A percentile compares a stretch with the other conserved stretches of the same genome.
Evolutionary conservation across 1,140 invertebrate species (phyloP).

Genomic region (Trichomalopsis sarcophagae): DNA sequence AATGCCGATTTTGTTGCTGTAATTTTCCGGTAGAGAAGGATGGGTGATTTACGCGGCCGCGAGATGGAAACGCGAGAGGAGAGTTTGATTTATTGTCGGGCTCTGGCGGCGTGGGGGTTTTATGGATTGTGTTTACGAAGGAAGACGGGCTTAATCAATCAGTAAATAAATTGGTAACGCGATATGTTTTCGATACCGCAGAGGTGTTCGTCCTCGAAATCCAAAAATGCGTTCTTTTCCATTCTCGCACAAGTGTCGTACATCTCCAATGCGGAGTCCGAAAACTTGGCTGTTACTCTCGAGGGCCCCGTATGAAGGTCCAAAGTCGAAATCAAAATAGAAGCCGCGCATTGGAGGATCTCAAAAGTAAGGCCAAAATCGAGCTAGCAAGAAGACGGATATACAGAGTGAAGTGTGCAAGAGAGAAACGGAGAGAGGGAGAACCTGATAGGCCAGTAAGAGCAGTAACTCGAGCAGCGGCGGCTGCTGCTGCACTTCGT

Average conservation of each 20-base stretch:
- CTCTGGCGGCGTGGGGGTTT: not conserved
- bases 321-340: not conserved
- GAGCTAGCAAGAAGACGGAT: not conserved
- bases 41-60: conserved; percentile 8
- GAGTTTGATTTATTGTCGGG: conserved; percentile 7
- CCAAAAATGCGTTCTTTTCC: too few relatives aligned
- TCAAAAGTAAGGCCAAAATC: not conserved
- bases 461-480: not conserved
- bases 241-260: not conserved
- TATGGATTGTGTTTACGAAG: not conserved
- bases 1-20: conserved; percentile 17
- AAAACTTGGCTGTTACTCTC: conserved; percentile 4
- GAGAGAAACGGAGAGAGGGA: not conserved
- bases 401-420: not conserved
- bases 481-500: not conserved
- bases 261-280: not conserved
- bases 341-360: not conserved
- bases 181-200: too few relatives aligned
- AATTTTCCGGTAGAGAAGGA: not conserved
- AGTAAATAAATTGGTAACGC: too few relatives aligned
- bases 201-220: too few relatives aligned
- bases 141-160: not conserved
- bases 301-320: not conserved
- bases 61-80: conserved; percentile 8
- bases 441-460: not conserved